Percentiles rank a stretch among this genome's conserved stretches.
These are phyloP conservation scores for Rhopalosiphum padi DNA, from an alignment of 1,140 invertebrate genomes.

Conservation along the genomic window DNA sequence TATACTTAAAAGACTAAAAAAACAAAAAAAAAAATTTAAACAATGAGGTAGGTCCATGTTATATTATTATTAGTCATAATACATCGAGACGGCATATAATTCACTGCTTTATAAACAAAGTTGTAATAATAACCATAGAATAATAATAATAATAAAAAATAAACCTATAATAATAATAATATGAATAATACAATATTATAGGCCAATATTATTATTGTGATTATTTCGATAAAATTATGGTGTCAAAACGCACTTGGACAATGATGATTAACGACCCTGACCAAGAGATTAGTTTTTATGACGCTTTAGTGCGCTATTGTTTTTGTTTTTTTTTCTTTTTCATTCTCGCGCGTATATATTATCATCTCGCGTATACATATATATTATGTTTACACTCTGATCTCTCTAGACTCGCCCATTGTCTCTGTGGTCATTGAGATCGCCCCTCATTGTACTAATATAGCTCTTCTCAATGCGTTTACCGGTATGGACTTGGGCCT, in stretches of 20 bases:
- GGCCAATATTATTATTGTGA: slow-evolving; percentile 15
- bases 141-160: not conserved
- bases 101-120: not conserved
- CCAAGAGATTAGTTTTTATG: slow-evolving; percentile 46
- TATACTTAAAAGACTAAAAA: no score
- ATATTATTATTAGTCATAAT: not conserved
- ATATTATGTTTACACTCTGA: not conserved
- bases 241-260: slow-evolving; percentile 54
- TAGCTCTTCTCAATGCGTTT: slow-evolving; percentile 1
- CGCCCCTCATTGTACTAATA: slow-evolving; percentile 10
- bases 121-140: not conserved
- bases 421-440: slow-evolving; percentile 53
- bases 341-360: not conserved
- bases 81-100: not conserved
- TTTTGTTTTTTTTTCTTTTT: slow-evolving; percentile 23
- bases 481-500: slow-evolving; percentile 29
- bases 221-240: slow-evolving; percentile 52
- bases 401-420: slow-evolving; percentile 7
- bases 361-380: not conserved
- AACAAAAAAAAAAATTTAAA: no score
- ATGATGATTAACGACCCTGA: slow-evolving; percentile 57
- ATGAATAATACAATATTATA: not conserved
- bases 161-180: not conserved
- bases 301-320: slow-evolving; percentile 26
- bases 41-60: no score